Conservation (phyloP, 1,140 invertebrate genomes). For the Phthorimaea operculella region DNA sequence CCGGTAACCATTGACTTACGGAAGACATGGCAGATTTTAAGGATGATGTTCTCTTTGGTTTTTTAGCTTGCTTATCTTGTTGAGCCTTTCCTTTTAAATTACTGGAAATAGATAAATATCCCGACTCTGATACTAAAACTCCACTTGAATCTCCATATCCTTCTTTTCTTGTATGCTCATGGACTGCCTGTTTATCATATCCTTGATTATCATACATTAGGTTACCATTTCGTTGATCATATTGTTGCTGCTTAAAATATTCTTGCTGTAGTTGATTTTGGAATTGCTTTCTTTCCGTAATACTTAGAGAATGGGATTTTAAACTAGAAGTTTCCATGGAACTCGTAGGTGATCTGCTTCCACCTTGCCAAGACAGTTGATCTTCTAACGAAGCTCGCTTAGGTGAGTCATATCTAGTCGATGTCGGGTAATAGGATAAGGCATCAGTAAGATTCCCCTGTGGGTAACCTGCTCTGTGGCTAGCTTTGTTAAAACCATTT, state of each 20-base stretch:
- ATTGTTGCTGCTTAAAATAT: constrained; percentile 66
- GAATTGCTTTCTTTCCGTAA: constrained; percentile 70
- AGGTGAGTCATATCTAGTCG: constrained; percentile 74
- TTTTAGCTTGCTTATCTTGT: constrained; percentile 73
- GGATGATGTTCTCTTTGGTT: constrained; percentile 77
- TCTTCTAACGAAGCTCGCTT: constrained; percentile 71
- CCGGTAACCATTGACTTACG: constrained; percentile 83
- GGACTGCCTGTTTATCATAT: constrained; percentile 50
- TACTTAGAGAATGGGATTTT: constrained; percentile 71
- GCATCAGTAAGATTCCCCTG: constrained; percentile 80
- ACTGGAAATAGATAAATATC: constrained; percentile 81
- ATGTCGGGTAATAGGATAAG: constrained; percentile 80
- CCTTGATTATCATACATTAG: constrained; percentile 61
- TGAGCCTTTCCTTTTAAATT: constrained; percentile 71
- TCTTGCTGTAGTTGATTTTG: constrained; percentile 70
- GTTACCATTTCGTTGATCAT: constrained; percentile 61
- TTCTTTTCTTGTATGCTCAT: constrained; percentile 50
- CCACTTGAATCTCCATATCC: constrained; percentile 68
- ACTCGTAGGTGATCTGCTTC: constrained; percentile 70
- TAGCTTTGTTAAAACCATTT: constrained; percentile 74
- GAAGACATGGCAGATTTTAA: constrained; percentile 84
- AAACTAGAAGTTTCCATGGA: constrained; percentile 72
- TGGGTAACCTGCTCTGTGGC: constrained; percentile 76
- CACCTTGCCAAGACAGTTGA: constrained; percentile 68
- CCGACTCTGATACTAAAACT: constrained; percentile 82